phyloP scores from a whole-genome alignment of 2,797 vertebrate species.

The Eremophila alpestris region DNA sequence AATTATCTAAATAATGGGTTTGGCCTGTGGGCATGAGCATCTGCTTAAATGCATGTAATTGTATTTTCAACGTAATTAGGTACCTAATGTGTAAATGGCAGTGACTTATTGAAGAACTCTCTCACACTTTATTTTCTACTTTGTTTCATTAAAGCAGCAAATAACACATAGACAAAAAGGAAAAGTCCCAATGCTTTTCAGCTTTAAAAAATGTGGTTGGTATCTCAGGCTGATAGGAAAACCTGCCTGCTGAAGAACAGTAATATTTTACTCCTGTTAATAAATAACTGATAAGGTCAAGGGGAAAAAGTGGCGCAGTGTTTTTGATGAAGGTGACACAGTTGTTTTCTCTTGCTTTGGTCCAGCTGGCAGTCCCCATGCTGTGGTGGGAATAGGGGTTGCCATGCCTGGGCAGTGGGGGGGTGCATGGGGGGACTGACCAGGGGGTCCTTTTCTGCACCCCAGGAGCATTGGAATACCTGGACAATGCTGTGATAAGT shows the following conservation, averaged over 20 bases:
- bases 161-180: neutral
- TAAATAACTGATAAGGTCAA: conserved; percentile 9
- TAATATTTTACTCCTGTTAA: conserved; percentile 44
- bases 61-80: conserved; percentile 28
- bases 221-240: neutral
- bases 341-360: neutral
- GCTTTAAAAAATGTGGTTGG: neutral
- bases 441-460: neutral
- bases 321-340: neutral
- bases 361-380: fast-evolving
- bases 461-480: neutral
- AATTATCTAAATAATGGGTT: conserved; percentile 7
- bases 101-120: neutral
- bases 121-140: neutral
- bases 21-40: neutral
- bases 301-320: neutral
- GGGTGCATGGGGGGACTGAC: neutral
- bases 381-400: neutral
- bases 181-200: neutral
- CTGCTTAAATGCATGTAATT: conserved; percentile 23
- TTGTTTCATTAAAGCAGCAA: neutral
- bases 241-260: neutral
- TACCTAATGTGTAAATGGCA: neutral
- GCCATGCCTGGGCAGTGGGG: fast-evolving
- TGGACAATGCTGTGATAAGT: neutral